Conservation (phyloP, 92 coral and sea anemone species). For the Actinostola sp. region DNA sequence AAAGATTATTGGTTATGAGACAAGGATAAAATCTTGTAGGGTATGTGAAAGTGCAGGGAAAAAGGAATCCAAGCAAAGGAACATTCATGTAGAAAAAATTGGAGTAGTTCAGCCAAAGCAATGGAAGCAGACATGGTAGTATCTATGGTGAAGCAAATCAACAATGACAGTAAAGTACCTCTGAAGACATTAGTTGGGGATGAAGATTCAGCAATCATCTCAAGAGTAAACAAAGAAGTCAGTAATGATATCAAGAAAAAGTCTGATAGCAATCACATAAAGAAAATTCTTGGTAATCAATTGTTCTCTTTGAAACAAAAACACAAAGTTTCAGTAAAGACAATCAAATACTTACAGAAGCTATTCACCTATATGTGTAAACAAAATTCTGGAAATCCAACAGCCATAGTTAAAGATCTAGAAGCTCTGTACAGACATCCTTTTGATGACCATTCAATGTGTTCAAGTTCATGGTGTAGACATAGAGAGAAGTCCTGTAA, state of each 20-base stretch:
- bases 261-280: neutral
- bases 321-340: neutral
- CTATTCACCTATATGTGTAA: slow-evolving; percentile 6
- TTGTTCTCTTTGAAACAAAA: neutral
- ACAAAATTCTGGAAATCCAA: slow-evolving; percentile 1
- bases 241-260: neutral
- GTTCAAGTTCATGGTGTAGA: slow-evolving; percentile 2
- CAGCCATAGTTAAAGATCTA: neutral
- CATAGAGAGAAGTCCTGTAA: no score
- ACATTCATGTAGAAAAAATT: slow-evolving; percentile 1
- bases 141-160: slow-evolving; percentile 3
- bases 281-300: neutral
- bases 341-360: neutral
- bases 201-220: slow-evolving; percentile 1
- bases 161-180: neutral
- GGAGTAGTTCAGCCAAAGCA: slow-evolving; percentile 9
- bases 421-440: slow-evolving; percentile 9
- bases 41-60: neutral
- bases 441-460: slow-evolving; percentile 3
- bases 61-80: neutral
- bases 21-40: slow-evolving; percentile 8
- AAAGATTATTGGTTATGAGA: neutral
- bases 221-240: neutral
- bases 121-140: slow-evolving; percentile 19
- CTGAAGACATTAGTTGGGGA: neutral